Conservation (phyloP, 2,113 vertebrate species). For the Agapornis roseicollis region DNA sequence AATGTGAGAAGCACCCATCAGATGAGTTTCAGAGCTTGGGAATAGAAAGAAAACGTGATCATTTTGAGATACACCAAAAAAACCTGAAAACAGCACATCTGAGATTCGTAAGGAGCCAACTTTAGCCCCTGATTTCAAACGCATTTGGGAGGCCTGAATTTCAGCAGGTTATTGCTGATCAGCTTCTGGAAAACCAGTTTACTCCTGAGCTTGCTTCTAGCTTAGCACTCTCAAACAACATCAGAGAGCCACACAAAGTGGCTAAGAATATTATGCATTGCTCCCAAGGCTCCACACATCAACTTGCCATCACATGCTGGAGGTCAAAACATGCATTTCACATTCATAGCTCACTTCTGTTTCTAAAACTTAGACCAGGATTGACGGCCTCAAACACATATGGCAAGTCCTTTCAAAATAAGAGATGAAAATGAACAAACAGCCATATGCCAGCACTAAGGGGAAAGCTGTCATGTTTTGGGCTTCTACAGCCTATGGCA, state of each 20-base stretch:
- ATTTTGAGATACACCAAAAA: not conserved
- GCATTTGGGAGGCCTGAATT: not conserved
- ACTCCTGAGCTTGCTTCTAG: not conserved
- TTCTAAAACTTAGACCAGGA: not conserved
- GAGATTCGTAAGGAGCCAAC: not conserved
- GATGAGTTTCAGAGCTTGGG: not conserved
- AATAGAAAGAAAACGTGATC: not conserved
- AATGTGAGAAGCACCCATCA: not conserved
- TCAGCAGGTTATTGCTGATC: not conserved
- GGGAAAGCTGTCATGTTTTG: slow-evolving; percentile 12
- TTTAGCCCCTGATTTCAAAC: not conserved
- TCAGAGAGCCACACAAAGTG: not conserved
- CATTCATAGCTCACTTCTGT: not conserved
- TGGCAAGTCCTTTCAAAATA: not conserved
- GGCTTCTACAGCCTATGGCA: not conserved
- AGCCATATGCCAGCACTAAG: slow-evolving; percentile 9
- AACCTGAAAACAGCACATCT: not conserved
- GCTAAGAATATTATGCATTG: not conserved
- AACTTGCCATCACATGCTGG: not conserved
- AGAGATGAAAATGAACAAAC: slow-evolving; percentile 16
- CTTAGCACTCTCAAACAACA: not conserved
- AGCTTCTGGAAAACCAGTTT: not conserved
- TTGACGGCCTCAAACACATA: slow-evolving; percentile 5
- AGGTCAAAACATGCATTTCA: not conserved
- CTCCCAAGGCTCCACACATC: not conserved